phyloP scores from a whole-genome alignment of 2,888 invertebrate species.

The Idaea biselata region DNA sequence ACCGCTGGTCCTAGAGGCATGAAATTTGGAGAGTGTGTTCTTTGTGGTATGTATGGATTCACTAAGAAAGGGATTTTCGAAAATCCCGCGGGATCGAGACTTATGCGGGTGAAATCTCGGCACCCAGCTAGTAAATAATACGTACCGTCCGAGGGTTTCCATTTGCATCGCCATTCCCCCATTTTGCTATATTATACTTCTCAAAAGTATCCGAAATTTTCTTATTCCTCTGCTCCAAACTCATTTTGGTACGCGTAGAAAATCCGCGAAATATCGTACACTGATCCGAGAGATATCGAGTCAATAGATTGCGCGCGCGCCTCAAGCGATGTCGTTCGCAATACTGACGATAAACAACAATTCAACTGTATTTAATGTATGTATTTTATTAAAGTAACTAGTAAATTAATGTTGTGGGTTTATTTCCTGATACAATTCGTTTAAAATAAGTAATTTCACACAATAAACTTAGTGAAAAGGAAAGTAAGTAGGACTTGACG shows the following conservation, averaged over 20 bases:
- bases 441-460: neutral
- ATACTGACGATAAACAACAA: conserved; percentile 49
- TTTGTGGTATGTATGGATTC: too few species aligned
- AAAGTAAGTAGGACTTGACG: neutral
- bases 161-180: conserved; percentile 53
- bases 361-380: neutral
- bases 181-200: conserved; percentile 67
- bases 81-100: neutral
- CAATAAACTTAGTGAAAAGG: neutral
- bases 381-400: conserved; percentile 4
- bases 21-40: too few species aligned
- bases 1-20: too few species aligned
- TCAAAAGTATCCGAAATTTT: conserved; percentile 71
- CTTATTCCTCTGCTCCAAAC: conserved; percentile 67
- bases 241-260: conserved; percentile 48
- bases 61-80: too few species aligned
- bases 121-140: conserved; percentile 27
- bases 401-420: neutral
- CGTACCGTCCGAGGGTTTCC: conserved; percentile 45
- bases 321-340: conserved; percentile 48
- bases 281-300: neutral
- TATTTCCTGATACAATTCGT: neutral
- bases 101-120: neutral
- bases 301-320: conserved; percentile 44
- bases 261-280: conserved; percentile 3